These are phyloP conservation scores for Neocrepidodera transversa DNA, from an alignment of 2,888 invertebrate species.

Conservation along the genomic window DNA sequence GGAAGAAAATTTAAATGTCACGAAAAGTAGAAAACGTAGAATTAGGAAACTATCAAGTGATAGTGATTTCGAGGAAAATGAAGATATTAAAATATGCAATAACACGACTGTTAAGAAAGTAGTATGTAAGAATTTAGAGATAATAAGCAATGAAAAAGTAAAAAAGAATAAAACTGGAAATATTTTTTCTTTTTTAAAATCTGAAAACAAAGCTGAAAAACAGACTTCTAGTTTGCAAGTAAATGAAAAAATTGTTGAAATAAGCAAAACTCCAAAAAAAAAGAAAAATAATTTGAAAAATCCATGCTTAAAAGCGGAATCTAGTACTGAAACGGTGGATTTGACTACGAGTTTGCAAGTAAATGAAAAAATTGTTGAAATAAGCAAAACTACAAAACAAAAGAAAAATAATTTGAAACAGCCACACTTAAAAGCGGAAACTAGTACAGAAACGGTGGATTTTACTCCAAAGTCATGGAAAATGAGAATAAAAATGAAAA, in stretches of 20 bases:
- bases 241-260: too few species aligned
- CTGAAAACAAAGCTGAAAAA: too few species aligned
- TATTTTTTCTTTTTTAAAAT: neutral
- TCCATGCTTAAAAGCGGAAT: too few species aligned
- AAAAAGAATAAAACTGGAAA: neutral
- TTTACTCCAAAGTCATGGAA: conserved; percentile 41
- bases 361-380: neutral
- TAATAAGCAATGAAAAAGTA: neutral
- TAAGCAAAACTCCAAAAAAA: conserved; percentile 19
- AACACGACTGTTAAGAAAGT: neutral
- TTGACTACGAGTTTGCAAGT: too few species aligned
- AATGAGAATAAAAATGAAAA: conserved; percentile 40
- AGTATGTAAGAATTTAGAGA: neutral
- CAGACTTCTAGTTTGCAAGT: too few species aligned
- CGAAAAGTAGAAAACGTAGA: conserved; percentile 7
- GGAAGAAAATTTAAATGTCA: conserved; percentile 2
- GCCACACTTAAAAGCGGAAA: too few species aligned
- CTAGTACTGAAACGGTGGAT: too few species aligned
- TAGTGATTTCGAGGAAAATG: conserved; percentile 27
- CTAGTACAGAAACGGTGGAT: conserved; percentile 19
- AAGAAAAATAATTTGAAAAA: conserved; percentile 1
- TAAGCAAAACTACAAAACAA: neutral
- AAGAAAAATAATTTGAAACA: neutral
- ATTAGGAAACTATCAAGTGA: conserved; percentile 11
- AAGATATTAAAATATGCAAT: conserved; percentile 5